Conservation (phyloP, 2,797 vertebrate genomes). For the Anas acuta region DNA sequence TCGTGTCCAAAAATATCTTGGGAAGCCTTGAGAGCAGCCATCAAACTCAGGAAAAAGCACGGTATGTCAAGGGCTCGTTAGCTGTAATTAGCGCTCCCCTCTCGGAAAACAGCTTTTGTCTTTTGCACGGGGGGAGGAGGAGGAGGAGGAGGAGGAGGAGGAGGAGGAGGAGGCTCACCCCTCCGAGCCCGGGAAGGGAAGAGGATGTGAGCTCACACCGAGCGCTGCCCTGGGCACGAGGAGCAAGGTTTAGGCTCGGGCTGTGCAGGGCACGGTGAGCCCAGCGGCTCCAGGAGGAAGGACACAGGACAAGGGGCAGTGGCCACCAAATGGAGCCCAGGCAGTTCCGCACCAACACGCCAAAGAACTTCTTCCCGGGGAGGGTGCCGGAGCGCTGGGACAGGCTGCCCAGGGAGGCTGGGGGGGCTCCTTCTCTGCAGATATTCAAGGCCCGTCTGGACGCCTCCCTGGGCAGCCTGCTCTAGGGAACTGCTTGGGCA, state of each 20-base stretch:
- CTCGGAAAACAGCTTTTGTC: not conserved
- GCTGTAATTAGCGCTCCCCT: not conserved
- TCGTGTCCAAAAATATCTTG: not conserved
- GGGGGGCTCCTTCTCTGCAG: too few relatives aligned
- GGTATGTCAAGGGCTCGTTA: not conserved
- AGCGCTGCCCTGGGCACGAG: not conserved
- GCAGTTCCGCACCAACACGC: too few relatives aligned
- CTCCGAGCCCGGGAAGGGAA: not conserved
- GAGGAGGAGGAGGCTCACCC: not conserved
- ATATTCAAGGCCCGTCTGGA: too few relatives aligned
- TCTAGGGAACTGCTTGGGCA: too few relatives aligned
- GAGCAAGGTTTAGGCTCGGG: not conserved
- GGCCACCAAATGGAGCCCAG: too few relatives aligned
- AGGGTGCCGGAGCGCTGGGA: too few relatives aligned
- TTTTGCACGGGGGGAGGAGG: not conserved
- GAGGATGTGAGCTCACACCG: not conserved
- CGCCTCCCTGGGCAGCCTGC: too few relatives aligned
- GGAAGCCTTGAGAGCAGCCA: not conserved
- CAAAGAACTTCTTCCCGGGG: too few relatives aligned
- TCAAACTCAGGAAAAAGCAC: not conserved
- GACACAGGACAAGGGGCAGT: too few relatives aligned
- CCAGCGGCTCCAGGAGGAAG: too few relatives aligned
- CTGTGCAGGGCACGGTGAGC: not conserved
- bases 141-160: not conserved
- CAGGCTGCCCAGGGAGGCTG: too few relatives aligned